phyloP scores from a whole-genome alignment of 2,113 vertebrate species.

The Sceloporus tristichus region DNA sequence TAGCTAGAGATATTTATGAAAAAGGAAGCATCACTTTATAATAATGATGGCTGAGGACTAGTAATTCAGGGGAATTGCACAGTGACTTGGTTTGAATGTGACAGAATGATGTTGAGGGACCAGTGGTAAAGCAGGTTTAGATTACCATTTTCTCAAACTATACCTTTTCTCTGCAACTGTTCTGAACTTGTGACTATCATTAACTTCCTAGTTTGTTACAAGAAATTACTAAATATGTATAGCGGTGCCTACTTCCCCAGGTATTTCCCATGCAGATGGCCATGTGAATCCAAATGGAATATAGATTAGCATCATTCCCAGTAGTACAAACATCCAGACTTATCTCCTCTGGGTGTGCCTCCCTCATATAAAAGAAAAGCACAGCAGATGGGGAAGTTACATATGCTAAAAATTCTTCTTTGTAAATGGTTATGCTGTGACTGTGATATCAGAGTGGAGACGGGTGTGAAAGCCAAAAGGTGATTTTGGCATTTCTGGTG shows the following conservation, averaged over 20 bases:
- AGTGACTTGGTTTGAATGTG: constrained; percentile 14
- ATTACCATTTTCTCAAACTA: not conserved
- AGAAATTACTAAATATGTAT: not conserved
- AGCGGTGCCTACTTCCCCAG: not conserved
- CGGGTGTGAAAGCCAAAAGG: not conserved
- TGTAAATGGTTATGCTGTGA: not conserved
- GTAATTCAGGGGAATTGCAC: not conserved
- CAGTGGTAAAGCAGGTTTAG: not conserved
- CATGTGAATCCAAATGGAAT: not conserved
- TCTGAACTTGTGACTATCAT: not conserved
- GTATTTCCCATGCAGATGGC: not conserved
- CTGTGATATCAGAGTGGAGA: constrained; percentile 6
- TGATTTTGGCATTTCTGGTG: not conserved
- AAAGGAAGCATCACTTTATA: not conserved
- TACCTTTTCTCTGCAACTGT: not conserved
- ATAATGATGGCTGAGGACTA: not conserved
- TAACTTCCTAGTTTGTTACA: not conserved
- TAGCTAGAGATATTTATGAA: not conserved
- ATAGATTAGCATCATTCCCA: not conserved
- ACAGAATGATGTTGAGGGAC: not conserved
- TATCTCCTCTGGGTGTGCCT: not conserved
- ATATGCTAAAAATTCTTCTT: not conserved
- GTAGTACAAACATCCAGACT: not conserved
- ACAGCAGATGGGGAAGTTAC: not conserved
- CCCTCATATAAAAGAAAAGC: not conserved